A percentile compares a stretch with the other conserved stretches of the same genome.
These are phyloP conservation scores for Muntiacus reevesi DNA, from an alignment of 2,113 vertebrate species.

Conservation along the genomic window DNA sequence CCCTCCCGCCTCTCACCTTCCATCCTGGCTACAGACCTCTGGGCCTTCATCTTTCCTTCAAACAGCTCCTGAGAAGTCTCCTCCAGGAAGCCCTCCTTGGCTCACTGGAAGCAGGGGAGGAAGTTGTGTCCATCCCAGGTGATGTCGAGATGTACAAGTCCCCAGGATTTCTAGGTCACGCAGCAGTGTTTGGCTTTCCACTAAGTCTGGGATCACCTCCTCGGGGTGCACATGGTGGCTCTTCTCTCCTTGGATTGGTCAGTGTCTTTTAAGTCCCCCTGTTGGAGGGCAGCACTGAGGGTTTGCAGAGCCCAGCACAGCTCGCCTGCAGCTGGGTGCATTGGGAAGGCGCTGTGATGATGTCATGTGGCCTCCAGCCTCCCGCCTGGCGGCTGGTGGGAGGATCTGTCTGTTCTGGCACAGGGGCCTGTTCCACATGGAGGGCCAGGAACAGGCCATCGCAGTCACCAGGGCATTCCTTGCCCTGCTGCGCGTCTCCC, in stretches of 20 bases:
- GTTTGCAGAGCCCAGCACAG: not conserved
- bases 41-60: not conserved
- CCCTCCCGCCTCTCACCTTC: not conserved
- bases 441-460: not conserved
- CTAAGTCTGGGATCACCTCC: not conserved
- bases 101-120: not conserved
- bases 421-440: not conserved
- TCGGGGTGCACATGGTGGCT: not conserved
- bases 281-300: not conserved
- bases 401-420: slow-evolving; percentile 18
- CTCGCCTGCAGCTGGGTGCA: not conserved
- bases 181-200: not conserved
- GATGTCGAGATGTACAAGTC: not conserved
- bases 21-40: not conserved
- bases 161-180: not conserved
- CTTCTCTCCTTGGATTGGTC: not conserved
- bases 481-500: not conserved
- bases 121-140: not conserved
- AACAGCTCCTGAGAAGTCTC: not conserved
- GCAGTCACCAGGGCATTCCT: not conserved
- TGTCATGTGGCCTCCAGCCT: not conserved
- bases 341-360: not conserved
- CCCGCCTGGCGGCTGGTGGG: not conserved
- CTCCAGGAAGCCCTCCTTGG: not conserved
- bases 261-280: not conserved